Base-by-base conservation (phyloP, 2,113 vertebrate genomes). In the Seriola aureovittata region DNA sequence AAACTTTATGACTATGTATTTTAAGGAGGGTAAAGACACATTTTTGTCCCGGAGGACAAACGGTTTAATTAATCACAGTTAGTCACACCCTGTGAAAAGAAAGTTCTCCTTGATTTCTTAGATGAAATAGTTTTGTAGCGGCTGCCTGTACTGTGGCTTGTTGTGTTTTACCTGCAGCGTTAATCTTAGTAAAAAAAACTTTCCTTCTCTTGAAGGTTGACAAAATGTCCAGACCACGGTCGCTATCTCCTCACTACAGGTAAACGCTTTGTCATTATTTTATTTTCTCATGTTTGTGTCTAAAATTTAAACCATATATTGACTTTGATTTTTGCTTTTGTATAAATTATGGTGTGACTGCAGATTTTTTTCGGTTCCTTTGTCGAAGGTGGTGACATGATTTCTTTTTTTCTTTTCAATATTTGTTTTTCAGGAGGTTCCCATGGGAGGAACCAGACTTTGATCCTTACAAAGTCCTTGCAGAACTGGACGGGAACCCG, bases 161-260 rank as follows among this genome's bases (percentile, higher is more conserved):
- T 9, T 62, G 8, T 62, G 8, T 58, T 82, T 54, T 72, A 0
- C 0, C 3, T 2, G 34, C 29, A 17, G 9, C 6, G 9, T 63
- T 55, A 23, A 57, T 40, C 5, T 16, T 36, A 50, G 54, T 10
- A 1, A 59, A 50, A 59, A 52, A 69, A 62, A 0, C 8, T 87
- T 17, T 86, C 8, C 1, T 88, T 70, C 82, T 54, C 2, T 88
- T 86, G 5, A 85, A 94, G 92, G 91, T 85, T 48, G 65, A 60
- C 3, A 34, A 80, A 91, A 95, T 95, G 95, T 95, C 95, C 38
- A 86, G 85, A 78, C 91, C 88, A 7, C 88, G 76, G 40, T 92
- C 95, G 2, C 78, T 87, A 72, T 94, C 94, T 19, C 94, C 93
- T 19, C 34, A 67, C 63, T 89, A 82, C 91, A 95, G 93, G 95